Evolutionary conservation across 2,113 vertebrate species (phyloP).

Genomic region (Haemorhous mexicanus): DNA sequence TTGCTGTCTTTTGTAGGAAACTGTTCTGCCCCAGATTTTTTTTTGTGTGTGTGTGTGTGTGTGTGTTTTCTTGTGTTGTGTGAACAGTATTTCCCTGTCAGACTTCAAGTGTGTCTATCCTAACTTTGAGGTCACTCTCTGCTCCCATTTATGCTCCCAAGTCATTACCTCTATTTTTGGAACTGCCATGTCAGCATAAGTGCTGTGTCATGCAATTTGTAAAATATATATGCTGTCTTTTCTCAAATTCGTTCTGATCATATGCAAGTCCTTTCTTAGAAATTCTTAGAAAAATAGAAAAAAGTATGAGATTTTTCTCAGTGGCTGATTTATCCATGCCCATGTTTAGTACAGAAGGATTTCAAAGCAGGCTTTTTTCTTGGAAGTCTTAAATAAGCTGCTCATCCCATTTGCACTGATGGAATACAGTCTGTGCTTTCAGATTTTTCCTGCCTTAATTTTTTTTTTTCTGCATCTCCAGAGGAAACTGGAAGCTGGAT

Average conservation of each 20-base stretch:
- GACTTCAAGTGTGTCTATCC: not conserved
- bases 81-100: constrained; percentile 7
- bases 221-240: not conserved
- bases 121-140: not conserved
- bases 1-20: constrained; percentile 33
- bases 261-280: not conserved
- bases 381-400: not conserved
- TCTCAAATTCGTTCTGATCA: not conserved
- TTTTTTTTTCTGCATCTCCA: not conserved
- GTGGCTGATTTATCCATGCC: not conserved
- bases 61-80: not conserved
- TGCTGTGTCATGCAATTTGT: not conserved
- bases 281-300: not conserved
- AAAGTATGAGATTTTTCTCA: not conserved
- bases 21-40: not conserved
- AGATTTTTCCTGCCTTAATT: not conserved
- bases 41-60: not conserved
- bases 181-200: not conserved
- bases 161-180: not conserved
- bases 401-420: not conserved
- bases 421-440: not conserved
- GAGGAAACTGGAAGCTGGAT: not conserved
- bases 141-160: not conserved
- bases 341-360: not conserved
- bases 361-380: not conserved